These are phyloP conservation scores for Rana temporaria DNA, from an alignment of 2,113 vertebrate genomes.

Conservation along the genomic window DNA sequence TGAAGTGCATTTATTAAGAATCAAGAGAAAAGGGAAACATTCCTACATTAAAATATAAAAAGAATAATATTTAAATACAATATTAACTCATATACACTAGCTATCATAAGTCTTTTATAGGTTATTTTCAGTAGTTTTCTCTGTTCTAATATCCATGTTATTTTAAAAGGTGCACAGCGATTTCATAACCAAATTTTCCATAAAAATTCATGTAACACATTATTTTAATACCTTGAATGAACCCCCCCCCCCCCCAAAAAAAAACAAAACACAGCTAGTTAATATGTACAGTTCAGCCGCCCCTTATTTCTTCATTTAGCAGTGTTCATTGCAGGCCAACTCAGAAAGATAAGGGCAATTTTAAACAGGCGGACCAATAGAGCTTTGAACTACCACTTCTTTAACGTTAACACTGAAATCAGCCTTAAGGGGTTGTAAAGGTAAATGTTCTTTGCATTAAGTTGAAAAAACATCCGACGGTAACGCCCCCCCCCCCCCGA, in stretches of 20 bases:
- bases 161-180: background rate
- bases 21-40: background rate
- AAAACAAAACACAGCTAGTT: background rate
- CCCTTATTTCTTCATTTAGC: too few species aligned
- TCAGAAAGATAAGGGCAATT: too few species aligned
- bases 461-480: too few species aligned
- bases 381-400: too few species aligned
- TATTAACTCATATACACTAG: background rate
- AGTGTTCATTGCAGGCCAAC: too few species aligned
- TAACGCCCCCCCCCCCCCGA: too few species aligned
- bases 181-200: background rate
- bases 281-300: background rate
- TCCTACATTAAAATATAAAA: background rate
- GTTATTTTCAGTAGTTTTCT: background rate
- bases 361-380: too few species aligned
- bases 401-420: too few species aligned
- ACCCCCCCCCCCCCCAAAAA: too few species aligned
- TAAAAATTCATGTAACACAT: too few species aligned
- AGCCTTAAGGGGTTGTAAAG: too few species aligned
- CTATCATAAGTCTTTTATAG: background rate
- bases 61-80: background rate
- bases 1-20: constrained; percentile 20
- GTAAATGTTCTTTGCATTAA: too few species aligned
- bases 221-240: background rate
- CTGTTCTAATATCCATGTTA: background rate